phyloP scores from a whole-genome alignment of 2,797 vertebrate genomes.

The Enteromius fasciolatus region DNA sequence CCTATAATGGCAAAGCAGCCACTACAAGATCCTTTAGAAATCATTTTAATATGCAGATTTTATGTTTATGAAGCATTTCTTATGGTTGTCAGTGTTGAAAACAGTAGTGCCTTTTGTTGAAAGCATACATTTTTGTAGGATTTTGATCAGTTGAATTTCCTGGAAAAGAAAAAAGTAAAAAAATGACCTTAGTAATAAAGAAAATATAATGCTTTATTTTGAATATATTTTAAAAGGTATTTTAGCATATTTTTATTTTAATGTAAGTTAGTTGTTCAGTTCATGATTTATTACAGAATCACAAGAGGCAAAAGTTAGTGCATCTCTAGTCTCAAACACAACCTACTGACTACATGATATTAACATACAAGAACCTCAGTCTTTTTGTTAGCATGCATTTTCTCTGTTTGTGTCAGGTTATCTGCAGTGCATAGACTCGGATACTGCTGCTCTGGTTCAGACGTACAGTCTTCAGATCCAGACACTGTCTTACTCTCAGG shows the following conservation, averaged over 20 bases:
- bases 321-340: neutral
- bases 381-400: neutral
- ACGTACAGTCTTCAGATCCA: constrained; percentile 83
- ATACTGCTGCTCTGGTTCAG: constrained; percentile 73
- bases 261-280: neutral
- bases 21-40: neutral
- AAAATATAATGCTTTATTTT: neutral
- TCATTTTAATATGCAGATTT: neutral
- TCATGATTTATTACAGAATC: constrained; percentile 1
- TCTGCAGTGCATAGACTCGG: constrained; percentile 83
- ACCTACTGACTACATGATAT: neutral
- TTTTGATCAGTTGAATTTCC: neutral
- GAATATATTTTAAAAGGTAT: neutral
- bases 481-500: constrained; percentile 83
- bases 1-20: neutral
- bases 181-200: neutral
- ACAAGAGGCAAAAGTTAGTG: neutral
- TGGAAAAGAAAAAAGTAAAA: no score
- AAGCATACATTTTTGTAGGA: neutral
- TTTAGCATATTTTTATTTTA: neutral
- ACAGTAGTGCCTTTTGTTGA: neutral
- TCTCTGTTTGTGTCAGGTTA: constrained; percentile 64
- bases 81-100: neutral
- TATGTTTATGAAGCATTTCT: neutral
- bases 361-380: neutral